phyloP scores from a whole-genome alignment of 2,797 vertebrate genomes.

The Mormyrops attenuatus region DNA sequence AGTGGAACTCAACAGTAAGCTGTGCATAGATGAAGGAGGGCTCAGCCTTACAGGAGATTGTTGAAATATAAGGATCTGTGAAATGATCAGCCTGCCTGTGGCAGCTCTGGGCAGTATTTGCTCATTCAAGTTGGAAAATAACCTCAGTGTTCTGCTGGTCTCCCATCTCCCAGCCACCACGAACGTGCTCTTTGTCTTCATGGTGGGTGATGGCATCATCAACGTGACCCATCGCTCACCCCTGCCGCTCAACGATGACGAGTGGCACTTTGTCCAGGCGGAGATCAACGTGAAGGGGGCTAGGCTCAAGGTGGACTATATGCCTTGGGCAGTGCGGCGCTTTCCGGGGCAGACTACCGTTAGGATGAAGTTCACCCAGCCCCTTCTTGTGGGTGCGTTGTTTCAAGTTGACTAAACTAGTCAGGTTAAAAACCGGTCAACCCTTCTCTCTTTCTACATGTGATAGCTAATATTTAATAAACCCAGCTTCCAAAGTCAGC shows the following conservation, averaged over 20 bases:
- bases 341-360: conserved; percentile 87
- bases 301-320: conserved; percentile 83
- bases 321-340: conserved; percentile 76
- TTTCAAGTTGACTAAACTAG: background rate
- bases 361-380: conserved; percentile 78
- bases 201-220: conserved; percentile 88
- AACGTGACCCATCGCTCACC: conserved; percentile 75
- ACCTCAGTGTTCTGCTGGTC: background rate
- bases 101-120: background rate
- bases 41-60: background rate
- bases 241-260: conserved; percentile 80
- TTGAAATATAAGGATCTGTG: background rate
- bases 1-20: conserved; percentile 88
- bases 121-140: background rate
- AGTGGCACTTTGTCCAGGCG: conserved; percentile 93
- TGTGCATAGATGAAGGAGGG: background rate
- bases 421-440: background rate
- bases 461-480: background rate
- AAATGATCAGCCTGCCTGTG: background rate
- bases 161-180: conserved; percentile 66
- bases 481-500: background rate
- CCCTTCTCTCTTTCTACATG: background rate
- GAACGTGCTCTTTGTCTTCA: conserved; percentile 79
- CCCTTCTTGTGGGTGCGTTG: conserved; percentile 77
- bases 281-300: conserved; percentile 92